Evolutionary conservation across 2,888 invertebrate genomes (phyloP).

Genomic region (Theodoxus fluviatilis): DNA sequence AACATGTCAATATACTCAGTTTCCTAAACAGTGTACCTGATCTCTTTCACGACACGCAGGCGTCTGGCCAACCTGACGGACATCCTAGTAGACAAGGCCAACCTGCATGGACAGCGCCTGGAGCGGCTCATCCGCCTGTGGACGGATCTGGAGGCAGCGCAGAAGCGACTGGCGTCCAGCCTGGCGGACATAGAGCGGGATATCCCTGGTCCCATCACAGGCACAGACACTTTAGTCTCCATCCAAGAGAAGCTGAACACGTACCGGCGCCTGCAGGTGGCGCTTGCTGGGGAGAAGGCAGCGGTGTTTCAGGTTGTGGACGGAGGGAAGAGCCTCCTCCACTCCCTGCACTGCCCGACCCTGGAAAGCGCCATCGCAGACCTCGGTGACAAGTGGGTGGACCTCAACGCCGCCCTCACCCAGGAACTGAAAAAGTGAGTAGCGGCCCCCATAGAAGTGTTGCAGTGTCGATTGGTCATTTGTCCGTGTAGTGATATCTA

Average conservation of each 20-base stretch:
- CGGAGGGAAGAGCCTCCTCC: conserved; percentile 57
- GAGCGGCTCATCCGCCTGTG: conserved; percentile 54
- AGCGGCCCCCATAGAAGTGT: not conserved
- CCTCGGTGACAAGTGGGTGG: conserved; percentile 58
- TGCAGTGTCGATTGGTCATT: not conserved
- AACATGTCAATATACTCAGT: no score
- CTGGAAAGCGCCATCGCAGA: conserved; percentile 54
- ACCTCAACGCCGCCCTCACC: conserved; percentile 49
- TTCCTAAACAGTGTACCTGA: no score
- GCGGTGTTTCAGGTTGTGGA: conserved; percentile 57
- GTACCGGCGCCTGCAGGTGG: conserved; percentile 49
- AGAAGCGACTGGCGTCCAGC: conserved; percentile 40
- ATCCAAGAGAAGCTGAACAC: conserved; percentile 48
- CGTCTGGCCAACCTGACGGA: conserved; percentile 48
- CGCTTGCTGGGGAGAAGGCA: conserved; percentile 53
- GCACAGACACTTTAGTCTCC: conserved; percentile 46
- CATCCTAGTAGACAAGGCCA: conserved; percentile 56
- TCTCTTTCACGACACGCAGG: no score
- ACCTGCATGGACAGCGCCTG: conserved; percentile 53
- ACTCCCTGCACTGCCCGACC: conserved; percentile 52
- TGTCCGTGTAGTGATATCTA: not conserved
- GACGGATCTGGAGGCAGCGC: conserved; percentile 51
- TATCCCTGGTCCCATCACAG: conserved; percentile 44
- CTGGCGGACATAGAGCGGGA: conserved; percentile 37
- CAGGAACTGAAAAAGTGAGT: conserved; percentile 55